These are phyloP conservation scores for Hyperoplus lanceolatus DNA, from an alignment of 2,797 vertebrate genomes.

Conservation along the genomic window DNA sequence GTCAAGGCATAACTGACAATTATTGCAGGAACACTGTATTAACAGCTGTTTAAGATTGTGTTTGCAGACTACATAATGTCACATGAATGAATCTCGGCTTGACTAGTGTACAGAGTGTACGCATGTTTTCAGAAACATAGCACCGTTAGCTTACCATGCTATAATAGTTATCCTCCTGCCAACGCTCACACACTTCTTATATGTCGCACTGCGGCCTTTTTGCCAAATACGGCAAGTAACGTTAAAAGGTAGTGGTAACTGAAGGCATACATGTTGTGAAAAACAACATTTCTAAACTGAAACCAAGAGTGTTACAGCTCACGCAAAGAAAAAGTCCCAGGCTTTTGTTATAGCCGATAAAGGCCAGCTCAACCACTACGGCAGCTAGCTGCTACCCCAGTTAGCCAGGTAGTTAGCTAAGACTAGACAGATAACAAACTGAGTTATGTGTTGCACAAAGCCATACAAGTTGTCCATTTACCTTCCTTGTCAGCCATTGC, in stretches of 20 bases:
- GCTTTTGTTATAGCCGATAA: slow-evolving; percentile 17
- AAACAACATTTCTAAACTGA: background rate
- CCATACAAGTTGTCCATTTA: slow-evolving; percentile 30
- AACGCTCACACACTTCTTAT: background rate
- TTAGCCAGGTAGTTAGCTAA: slow-evolving; percentile 32
- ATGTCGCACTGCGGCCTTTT: background rate
- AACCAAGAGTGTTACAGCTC: fast-evolving
- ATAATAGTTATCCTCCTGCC: background rate
- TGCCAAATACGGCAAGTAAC: no score
- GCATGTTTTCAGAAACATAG: background rate
- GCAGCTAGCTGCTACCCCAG: slow-evolving; percentile 35
- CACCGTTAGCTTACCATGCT: background rate
- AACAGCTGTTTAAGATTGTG: background rate
- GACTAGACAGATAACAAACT: background rate
- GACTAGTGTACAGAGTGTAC: no score
- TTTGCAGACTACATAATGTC: background rate
- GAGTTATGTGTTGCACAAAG: background rate
- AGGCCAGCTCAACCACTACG: background rate
- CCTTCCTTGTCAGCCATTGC: slow-evolving; percentile 84
- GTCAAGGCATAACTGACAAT: fast-evolving
- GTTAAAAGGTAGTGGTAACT: background rate
- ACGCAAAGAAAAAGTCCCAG: background rate
- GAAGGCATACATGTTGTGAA: background rate
- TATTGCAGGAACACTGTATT: background rate
- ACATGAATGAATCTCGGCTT: background rate